Evolutionary conservation across 2,797 vertebrate species (phyloP).

Genomic region (Loriculus beryllinus): DNA sequence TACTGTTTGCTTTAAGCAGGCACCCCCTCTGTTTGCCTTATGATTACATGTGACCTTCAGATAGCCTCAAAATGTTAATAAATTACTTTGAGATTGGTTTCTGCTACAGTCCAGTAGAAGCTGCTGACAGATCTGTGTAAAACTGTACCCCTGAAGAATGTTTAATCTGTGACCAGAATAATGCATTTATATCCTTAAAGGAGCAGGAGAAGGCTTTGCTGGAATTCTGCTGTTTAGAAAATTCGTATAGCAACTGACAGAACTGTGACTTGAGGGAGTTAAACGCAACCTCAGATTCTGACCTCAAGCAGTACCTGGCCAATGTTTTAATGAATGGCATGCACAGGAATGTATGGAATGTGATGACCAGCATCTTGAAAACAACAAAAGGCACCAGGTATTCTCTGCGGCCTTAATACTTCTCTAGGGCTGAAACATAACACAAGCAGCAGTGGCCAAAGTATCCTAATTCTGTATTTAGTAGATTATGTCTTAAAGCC

Average conservation of each 20-base stretch:
- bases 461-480: background rate
- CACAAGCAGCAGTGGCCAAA: background rate
- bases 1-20: background rate
- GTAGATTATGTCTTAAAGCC: background rate
- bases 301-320: too few relatives aligned
- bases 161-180: background rate
- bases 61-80: background rate
- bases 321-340: background rate
- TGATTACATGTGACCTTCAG: slow-evolving; percentile 10
- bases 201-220: background rate
- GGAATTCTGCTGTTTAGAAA: background rate
- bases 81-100: slow-evolving; percentile 1
- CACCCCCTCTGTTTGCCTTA: background rate
- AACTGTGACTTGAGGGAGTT: background rate
- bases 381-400: background rate
- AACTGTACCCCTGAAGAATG: background rate
- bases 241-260: background rate
- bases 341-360: background rate
- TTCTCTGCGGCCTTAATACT: background rate
- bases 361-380: background rate
- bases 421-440: background rate
- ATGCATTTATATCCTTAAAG: background rate
- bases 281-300: background rate
- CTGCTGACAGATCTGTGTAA: background rate
- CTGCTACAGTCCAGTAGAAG: background rate